Evolutionary conservation across 2,113 vertebrate species (phyloP).

Genomic region (Porphyrio hochstetteri): DNA sequence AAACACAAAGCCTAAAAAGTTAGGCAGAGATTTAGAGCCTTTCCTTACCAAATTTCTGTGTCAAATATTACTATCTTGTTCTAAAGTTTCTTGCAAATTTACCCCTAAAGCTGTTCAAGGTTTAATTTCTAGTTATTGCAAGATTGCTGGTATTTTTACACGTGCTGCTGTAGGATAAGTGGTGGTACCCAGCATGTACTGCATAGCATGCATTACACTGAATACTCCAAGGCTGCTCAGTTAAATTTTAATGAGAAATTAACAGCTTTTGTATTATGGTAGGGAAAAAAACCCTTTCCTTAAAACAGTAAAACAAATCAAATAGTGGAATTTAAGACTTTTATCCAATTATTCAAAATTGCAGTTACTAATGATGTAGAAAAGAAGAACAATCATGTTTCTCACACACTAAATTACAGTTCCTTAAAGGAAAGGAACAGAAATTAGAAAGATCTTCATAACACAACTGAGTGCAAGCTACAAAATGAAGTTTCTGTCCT

Average conservation of each 20-base stretch:
- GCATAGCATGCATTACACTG: not conserved
- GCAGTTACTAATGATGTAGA: not conserved
- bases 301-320: not conserved
- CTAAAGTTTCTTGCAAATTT: not conserved
- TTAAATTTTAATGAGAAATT: not conserved
- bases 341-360: not conserved
- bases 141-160: not conserved
- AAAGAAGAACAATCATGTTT: not conserved
- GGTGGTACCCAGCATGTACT: not conserved
- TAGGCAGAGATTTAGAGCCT: not conserved
- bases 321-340: not conserved
- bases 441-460: not conserved
- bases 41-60: not conserved
- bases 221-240: not conserved
- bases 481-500: not conserved
- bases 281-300: not conserved
- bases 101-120: not conserved
- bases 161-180: not conserved
- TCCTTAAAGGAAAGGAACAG: not conserved
- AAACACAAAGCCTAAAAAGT: not conserved
- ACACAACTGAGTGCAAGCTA: not conserved
- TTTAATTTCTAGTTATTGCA: not conserved
- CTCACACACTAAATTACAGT: not conserved
- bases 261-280: not conserved
- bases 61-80: not conserved